Base-by-base conservation (phyloP, 2,888 invertebrate species). In the Euzophera pinguis region DNA sequence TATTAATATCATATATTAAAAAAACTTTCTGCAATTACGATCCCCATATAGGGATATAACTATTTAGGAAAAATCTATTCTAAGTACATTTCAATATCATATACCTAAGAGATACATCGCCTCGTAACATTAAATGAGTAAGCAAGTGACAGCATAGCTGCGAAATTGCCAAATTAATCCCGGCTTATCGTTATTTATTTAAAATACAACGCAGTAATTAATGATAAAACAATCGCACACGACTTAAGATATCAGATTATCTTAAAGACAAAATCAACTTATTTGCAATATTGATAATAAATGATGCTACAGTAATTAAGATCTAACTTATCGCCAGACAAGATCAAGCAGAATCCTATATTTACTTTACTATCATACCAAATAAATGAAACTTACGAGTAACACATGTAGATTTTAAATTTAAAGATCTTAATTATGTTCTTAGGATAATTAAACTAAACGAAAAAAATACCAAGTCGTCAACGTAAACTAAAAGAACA, bases 161-260 rank as follows among this genome's bases (percentile, higher is more conserved):
- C 58, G 59, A 64, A 60, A 78, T 75, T 74, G 73, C 71, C 67
- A 63, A 58, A 65, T 50, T 56, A 52, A 71, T 67, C 71, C 72
- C 73, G 72, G 69, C 68, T 65, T 63, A 63, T 34, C 39, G 54
- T 53, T 53, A 54, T 39, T 16, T 4, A 41, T 47, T 34, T 22
- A 38, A 53, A 27, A 50, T 39, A 27, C 16, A 51, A 47, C 32
- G 41, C 32, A 53, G 50, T 48, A 16, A 37, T 48, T 17, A 27
- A 34, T 38, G 35, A 49, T 38, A 32, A 22, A 52, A 47, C 32
- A 32, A 38, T 47, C 41, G 42, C 13, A 54, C 14, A 49, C 38
- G 38, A 49, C 38, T 38, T 51, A 51, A 39, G 43, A 43, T 14
- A 14, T 45, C 32, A 32, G 43, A 34, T 13, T 6, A 38, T 38